A percentile compares a stretch with the other conserved stretches of the same genome.
phyloP scores from a whole-genome alignment of 2,888 invertebrate genomes.

The Frankliniella fusca region DNA sequence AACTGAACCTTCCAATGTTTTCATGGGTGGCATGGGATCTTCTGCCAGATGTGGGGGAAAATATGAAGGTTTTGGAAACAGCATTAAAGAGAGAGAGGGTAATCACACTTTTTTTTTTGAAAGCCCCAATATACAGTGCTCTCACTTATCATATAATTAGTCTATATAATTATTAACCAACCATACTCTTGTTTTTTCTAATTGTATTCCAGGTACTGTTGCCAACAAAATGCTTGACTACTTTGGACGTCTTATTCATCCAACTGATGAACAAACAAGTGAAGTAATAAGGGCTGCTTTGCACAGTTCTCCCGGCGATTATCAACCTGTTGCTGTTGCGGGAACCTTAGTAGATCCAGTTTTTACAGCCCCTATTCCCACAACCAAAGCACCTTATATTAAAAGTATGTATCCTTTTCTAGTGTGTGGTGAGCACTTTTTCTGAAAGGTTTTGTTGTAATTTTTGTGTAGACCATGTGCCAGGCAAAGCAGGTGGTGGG shows the following conservation, averaged over 20 bases:
- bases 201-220: slow-evolving; percentile 34
- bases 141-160: neutral
- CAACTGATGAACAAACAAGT: slow-evolving; percentile 33
- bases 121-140: no score
- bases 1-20: neutral
- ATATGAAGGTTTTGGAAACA: slow-evolving; percentile 38
- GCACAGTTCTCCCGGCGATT: slow-evolving; percentile 36
- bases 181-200: neutral
- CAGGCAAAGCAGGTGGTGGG: slow-evolving; percentile 40
- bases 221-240: slow-evolving; percentile 35
- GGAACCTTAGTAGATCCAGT: neutral
- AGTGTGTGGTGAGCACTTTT: neutral
- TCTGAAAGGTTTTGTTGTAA: neutral
- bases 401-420: neutral
- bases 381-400: neutral
- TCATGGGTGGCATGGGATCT: slow-evolving; percentile 37
- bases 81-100: neutral
- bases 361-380: neutral
- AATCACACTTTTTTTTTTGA: neutral
- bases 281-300: slow-evolving; percentile 33
- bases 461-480: slow-evolving; percentile 37
- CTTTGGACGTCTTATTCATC: slow-evolving; percentile 34
- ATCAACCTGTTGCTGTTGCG: slow-evolving; percentile 33
- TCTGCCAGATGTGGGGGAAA: slow-evolving; percentile 32
- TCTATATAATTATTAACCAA: neutral